Conservation (phyloP, 1,140 invertebrate species). For the Drosophila kanapiae region DNA sequence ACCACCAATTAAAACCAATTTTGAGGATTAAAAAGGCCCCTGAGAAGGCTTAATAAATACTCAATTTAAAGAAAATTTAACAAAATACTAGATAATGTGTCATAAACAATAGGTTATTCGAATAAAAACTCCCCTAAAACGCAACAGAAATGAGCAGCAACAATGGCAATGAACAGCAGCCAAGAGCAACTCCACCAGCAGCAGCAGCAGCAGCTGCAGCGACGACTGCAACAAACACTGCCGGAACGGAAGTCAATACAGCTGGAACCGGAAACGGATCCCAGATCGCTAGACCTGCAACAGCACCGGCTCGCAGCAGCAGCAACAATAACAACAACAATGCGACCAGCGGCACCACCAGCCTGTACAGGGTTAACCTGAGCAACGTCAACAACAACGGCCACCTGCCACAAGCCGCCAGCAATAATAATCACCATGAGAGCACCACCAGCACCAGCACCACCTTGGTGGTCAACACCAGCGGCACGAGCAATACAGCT, state of each 20-base stretch:
- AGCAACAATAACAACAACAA: slow-evolving; percentile 40
- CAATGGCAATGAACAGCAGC: slow-evolving; percentile 54
- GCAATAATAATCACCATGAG: slow-evolving; percentile 57
- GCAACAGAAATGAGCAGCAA: slow-evolving; percentile 60
- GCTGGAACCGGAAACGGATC: slow-evolving; percentile 20
- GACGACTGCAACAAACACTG: slow-evolving; percentile 14
- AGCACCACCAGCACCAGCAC: slow-evolving; percentile 30
- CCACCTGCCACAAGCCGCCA: slow-evolving; percentile 33
- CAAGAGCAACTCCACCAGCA: slow-evolving; percentile 38
- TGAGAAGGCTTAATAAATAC: not conserved
- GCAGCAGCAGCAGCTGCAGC: slow-evolving; percentile 19
- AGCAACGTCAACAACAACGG: slow-evolving; percentile 50
- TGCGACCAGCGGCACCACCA: slow-evolving; percentile 41
- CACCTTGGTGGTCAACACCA: slow-evolving; percentile 37
- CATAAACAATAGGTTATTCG: slow-evolving; percentile 16
- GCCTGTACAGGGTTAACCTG: slow-evolving; percentile 57
- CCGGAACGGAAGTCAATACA: slow-evolving; percentile 11
- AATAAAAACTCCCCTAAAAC: slow-evolving; percentile 19
- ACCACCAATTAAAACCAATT: not conserved
- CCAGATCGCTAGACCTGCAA: slow-evolving; percentile 41
- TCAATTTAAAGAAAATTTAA: not conserved
- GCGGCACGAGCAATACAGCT: not conserved
- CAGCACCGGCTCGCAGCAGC: slow-evolving; percentile 59
- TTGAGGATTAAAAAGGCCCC: not conserved
- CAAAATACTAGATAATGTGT: slow-evolving; percentile 7